Evolutionary conservation across 2,113 vertebrate genomes (phyloP), one percentile per base, ranked within the genome.

Genomic region (Pholis gunnellus): DNA sequence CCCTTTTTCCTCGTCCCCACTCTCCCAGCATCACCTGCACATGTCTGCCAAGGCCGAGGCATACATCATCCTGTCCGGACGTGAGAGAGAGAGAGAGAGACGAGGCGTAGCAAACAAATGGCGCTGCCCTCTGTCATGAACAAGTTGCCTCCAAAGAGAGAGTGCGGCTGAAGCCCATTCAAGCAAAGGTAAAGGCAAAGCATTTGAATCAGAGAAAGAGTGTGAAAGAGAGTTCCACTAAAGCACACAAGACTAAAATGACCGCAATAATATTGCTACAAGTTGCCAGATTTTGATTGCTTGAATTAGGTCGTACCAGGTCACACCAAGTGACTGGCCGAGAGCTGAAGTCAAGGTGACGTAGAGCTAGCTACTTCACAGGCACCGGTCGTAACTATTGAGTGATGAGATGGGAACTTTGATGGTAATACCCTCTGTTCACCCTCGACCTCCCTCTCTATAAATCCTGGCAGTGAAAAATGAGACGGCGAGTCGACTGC

Each of bases 21-120:
- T 87, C 78, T 84, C 59, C 5, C 69, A 38, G 82, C 85, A 91
- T 93, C 89, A 93, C 91, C 85, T 87, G 84, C 64, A 72, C 60
- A 42, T 67, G 56, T 64, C 82, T 85, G 91, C 92, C 92, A 91
- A 93, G 87, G 80, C 89, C 87, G 40, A 90, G 68, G 85, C 82
- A 93, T 92, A 81, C 82, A 94, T 94, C 91, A 91, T 75, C 65
- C 82, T 85, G 89, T 91, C 89, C 88, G 74, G 76, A 79, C 75
- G 78, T 77, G 77, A 81, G 44, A 63, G 68, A 59, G 29, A 31
- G 29, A 2, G 29, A 31, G 72, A 68, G 44, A 63, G 68, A 59
- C 72, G 76, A 46, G 70, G 50, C 68, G 78, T 10, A 42, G 81
- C 72, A 83, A 38, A 87, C 75, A 82, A 90, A 86, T 54, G 54